Evolutionary conservation across 2,888 invertebrate genomes (phyloP), one percentile per base, ranked within the genome.

Genomic region (Cheilosia grossa): DNA sequence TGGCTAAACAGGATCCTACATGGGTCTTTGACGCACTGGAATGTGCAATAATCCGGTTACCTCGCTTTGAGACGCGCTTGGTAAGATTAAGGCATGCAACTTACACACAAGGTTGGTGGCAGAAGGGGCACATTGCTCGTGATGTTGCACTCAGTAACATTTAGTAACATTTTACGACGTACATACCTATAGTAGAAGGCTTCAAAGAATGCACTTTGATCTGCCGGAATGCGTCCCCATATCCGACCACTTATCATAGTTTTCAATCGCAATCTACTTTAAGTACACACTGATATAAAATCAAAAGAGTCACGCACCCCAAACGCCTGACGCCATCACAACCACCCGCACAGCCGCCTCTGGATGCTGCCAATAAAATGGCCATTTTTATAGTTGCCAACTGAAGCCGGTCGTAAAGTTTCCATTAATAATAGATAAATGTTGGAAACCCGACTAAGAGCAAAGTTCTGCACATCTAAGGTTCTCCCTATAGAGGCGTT

Each of bases 341-440:
- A 42, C 7, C 47, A 63, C 30, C 59, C 53, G 40, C 30, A 24
- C 44, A 53, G 9, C 58, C 67, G 30, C 53, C 13, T 74, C 64
- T 17, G 58, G 64, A 79, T 47, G 75, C 49, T 19, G 17, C 54
- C 66, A 58, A 77, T 81, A 81, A 85, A 85, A 72, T 42, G 30
- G 21, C 4, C 54, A 67, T 66, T 85, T 77, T 85, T 85, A 85
- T 85, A 72, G 85, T 80, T 75, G 33, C 66, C 58, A 67, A 77
- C 70, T 63, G 21, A 81, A 85, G 54, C 15, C 56, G 70, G 49
- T 85, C 85, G 72, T 85, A 85, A 85, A 85, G 66, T 85, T 85
- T 85, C 85, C 85, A 85, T 85, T 85, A 85, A 85, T 85, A 85
- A 81, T 85, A 81, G 85, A 85, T 85, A 85, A 85, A 85, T 81